phyloP scores from a whole-genome alignment of 1,140 invertebrate species.

The Muscidifurax raptorellus region DNA sequence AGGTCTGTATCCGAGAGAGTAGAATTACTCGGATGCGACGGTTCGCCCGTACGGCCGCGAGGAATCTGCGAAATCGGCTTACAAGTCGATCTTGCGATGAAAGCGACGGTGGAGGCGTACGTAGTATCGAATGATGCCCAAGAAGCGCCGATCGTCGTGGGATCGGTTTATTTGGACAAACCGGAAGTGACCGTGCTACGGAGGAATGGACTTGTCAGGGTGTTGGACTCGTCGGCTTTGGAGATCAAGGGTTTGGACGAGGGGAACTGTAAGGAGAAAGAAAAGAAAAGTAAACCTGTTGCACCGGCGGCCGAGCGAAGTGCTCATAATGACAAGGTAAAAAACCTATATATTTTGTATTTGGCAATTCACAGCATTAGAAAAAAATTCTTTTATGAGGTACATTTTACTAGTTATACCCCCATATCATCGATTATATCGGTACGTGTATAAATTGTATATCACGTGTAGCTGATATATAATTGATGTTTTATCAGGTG shows the following conservation, averaged over 20 bases:
- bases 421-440: neutral
- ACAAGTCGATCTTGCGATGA: neutral
- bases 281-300: too few relatives aligned
- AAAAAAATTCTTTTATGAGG: too few relatives aligned
- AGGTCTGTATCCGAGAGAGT: neutral
- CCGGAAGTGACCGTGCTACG: neutral
- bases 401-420: too few relatives aligned
- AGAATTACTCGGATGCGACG: neutral
- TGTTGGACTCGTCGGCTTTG: neutral
- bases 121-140: neutral
- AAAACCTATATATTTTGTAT: too few relatives aligned
- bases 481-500: too few relatives aligned
- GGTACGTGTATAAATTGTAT: neutral
- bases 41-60: neutral
- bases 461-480: too few relatives aligned
- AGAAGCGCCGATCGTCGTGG: neutral
- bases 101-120: neutral
- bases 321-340: too few relatives aligned
- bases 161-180: neutral
- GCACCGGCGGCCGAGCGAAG: too few relatives aligned
- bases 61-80: neutral
- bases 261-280: too few relatives aligned
- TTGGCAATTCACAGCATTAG: too few relatives aligned
- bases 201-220: neutral
- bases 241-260: neutral